Percentiles rank a stretch among this genome's conserved stretches.
Conservation (phyloP, 2,797 vertebrate genomes). For the Poliocrania exsul region DNA sequence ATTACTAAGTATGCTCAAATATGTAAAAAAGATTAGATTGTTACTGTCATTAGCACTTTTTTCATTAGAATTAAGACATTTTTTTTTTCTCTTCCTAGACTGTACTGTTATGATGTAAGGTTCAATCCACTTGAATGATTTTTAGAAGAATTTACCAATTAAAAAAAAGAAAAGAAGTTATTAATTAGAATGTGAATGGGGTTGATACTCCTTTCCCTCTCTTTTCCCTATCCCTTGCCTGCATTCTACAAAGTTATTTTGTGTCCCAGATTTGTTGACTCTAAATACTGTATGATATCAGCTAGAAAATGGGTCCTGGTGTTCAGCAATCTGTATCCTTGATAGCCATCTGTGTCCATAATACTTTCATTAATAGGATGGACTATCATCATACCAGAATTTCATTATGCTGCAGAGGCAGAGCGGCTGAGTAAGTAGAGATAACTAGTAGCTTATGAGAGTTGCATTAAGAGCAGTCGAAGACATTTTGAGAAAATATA, state of each 20-base stretch:
- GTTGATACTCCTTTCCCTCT: not conserved
- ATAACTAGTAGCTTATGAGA: conserved; percentile 46
- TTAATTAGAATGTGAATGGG: not conserved
- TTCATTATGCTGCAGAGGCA: conserved; percentile 34
- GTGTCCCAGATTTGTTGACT: conserved; percentile 5
- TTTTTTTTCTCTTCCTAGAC: not conserved
- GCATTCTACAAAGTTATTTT: not conserved
- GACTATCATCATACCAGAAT: conserved; percentile 13
- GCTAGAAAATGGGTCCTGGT: not conserved
- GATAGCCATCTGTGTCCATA: conserved; percentile 47
- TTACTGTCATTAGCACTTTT: not conserved
- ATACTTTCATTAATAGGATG: conserved; percentile 48
- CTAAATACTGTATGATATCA: conserved; percentile 38
- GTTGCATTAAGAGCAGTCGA: conserved; percentile 16
- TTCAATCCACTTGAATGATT: not conserved
- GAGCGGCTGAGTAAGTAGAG: conserved; percentile 6
- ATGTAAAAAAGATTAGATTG: not conserved
- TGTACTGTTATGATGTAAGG: not conserved
- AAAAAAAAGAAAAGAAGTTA: not conserved
- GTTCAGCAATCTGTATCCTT: not conserved
- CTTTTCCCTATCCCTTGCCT: not conserved
- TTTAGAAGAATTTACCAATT: not conserved
- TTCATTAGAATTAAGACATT: not conserved
- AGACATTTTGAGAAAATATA: conserved; percentile 46
- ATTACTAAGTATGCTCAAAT: not conserved